Conservation (phyloP, 2,888 invertebrate genomes). For the Notodonta ziczac region DNA sequence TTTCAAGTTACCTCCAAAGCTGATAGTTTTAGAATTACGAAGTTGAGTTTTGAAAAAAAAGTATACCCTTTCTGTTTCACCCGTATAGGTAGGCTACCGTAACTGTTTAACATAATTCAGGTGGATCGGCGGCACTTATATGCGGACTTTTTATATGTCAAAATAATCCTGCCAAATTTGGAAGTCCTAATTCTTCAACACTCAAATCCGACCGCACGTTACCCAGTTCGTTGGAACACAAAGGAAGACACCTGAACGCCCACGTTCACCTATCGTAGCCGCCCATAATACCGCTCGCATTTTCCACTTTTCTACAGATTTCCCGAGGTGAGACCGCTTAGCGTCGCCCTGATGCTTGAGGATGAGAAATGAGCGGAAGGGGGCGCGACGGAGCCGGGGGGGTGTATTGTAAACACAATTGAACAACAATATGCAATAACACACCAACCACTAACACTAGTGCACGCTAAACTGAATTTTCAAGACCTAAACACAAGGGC, state of each 20-base stretch:
- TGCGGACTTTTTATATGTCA: too few relatives aligned
- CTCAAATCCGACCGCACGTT: conserved; percentile 29
- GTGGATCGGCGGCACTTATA: too few relatives aligned
- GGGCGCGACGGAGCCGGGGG: conserved; percentile 45
- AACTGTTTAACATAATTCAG: too few relatives aligned
- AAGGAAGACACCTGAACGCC: conserved; percentile 26
- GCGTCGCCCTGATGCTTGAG: conserved; percentile 70
- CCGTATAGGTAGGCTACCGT: too few relatives aligned
- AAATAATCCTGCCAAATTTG: not conserved
- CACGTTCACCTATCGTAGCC: conserved; percentile 30
- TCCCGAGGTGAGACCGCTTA: conserved; percentile 74
- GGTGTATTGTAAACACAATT: conserved; percentile 74
- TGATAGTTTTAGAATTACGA: too few relatives aligned
- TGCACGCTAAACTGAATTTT: not conserved
- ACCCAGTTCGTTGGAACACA: conserved; percentile 39
- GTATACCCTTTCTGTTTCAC: too few relatives aligned
- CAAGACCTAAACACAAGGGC: not conserved
- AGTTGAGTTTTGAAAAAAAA: too few relatives aligned
- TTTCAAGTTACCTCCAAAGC: too few relatives aligned
- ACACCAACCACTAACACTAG: not conserved
- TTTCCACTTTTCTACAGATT: conserved; percentile 64
- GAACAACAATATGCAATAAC: conserved; percentile 1
- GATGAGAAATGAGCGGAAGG: conserved; percentile 78
- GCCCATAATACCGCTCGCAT: conserved; percentile 45
- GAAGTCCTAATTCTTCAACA: not conserved